Evolutionary conservation across 2,113 vertebrate species (phyloP).

Genomic region (Smithornis capensis): DNA sequence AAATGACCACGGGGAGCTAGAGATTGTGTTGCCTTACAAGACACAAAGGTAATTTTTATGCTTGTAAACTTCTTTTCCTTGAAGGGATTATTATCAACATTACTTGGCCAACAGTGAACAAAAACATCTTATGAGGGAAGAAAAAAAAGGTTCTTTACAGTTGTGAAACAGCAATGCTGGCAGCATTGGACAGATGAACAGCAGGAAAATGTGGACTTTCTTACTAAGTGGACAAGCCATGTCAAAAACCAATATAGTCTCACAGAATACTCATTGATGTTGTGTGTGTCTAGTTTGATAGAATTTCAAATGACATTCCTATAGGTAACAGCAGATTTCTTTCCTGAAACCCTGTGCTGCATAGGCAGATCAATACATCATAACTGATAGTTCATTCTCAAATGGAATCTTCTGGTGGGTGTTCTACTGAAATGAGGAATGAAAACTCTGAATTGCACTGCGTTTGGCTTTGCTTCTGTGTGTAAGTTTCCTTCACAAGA

Average conservation of each 20-base stretch:
- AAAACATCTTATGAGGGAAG: background rate
- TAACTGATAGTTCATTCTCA: background rate
- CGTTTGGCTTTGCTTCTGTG: background rate
- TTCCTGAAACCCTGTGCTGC: background rate
- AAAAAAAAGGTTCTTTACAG: background rate
- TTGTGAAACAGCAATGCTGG: constrained; percentile 6
- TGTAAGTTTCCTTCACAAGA: background rate
- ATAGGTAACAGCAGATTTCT: background rate
- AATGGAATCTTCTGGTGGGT: background rate
- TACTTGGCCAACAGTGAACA: constrained; percentile 39
- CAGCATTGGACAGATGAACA: background rate
- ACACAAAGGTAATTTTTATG: constrained; percentile 49
- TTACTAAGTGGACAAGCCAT: background rate
- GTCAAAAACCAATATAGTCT: background rate
- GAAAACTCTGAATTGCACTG: background rate
- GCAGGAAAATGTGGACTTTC: constrained; percentile 11
- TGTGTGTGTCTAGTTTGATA: background rate
- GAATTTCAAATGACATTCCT: background rate
- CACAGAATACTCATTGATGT: rapidly evolving
- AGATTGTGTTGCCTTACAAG: constrained; percentile 37
- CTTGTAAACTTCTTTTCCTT: constrained; percentile 30
- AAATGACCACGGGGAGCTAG: constrained; percentile 14
- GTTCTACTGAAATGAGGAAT: background rate
- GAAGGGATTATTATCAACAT: constrained; percentile 45
- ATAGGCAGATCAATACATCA: background rate